Evolutionary conservation across 2,797 vertebrate genomes (phyloP).

Genomic region (Mareca strepera): DNA sequence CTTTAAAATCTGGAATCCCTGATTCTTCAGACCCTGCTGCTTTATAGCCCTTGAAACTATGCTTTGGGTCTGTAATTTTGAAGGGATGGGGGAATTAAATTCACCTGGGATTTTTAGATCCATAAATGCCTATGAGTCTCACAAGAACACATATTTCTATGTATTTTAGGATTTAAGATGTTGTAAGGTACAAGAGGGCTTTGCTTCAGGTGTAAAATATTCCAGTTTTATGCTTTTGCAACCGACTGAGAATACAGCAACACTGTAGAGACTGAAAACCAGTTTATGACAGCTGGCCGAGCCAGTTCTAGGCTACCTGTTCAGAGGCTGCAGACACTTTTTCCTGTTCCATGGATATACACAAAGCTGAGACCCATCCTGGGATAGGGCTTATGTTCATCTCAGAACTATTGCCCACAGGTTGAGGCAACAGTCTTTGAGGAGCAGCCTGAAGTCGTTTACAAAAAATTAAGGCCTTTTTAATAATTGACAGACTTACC

Average conservation of each 20-base stretch:
- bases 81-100: neutral
- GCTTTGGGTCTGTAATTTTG: neutral
- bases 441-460: neutral
- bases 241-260: neutral
- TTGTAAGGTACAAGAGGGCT: neutral
- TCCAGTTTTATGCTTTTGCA: neutral
- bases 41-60: neutral
- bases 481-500: neutral
- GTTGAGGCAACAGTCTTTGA: neutral
- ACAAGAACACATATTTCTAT: neutral
- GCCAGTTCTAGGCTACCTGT: neutral
- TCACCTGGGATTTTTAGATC: neutral
- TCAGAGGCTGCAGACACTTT: neutral
- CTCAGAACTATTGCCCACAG: neutral
- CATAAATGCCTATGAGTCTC: neutral
- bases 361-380: neutral
- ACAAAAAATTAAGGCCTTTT: neutral
- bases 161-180: neutral
- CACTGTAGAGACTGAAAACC: neutral
- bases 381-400: neutral
- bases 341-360: neutral
- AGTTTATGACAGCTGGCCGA: neutral
- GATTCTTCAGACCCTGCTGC: neutral
- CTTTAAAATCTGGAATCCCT: neutral
- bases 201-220: neutral